Evolutionary conservation across 2,113 vertebrate species (phyloP).

Genomic region (Nothoprocta pentlandii): DNA sequence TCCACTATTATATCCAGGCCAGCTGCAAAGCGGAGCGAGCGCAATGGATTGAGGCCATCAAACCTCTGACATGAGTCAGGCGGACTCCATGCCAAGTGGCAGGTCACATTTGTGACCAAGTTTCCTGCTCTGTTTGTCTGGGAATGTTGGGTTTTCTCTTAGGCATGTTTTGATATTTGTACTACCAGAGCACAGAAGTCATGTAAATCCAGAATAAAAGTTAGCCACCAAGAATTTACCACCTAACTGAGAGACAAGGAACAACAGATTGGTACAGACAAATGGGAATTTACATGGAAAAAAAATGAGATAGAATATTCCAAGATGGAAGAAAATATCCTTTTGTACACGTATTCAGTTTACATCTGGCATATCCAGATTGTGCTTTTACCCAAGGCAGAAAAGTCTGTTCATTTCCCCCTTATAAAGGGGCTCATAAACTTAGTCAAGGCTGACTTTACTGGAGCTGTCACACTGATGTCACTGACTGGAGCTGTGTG

Average conservation of each 20-base stretch:
- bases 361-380: neutral
- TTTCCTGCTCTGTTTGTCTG: neutral
- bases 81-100: neutral
- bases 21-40: conserved; percentile 87
- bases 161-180: conserved; percentile 2
- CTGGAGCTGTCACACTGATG: too few species aligned
- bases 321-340: neutral
- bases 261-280: neutral
- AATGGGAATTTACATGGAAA: neutral
- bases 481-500: neutral
- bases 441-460: neutral
- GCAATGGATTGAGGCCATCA: conserved; percentile 93
- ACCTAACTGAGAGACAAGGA: neutral
- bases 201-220: neutral
- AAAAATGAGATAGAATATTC: neutral
- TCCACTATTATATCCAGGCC: conserved; percentile 93
- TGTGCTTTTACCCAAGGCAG: conserved; percentile 47
- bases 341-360: neutral
- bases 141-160: neutral
- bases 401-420: neutral
- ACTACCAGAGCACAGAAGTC: neutral
- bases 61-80: conserved; percentile 79
- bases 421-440: conserved; percentile 14
- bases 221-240: neutral
- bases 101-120: neutral